Base-by-base conservation (phyloP, 2,113 vertebrate genomes). In the Elaphurus davidianus region DNA sequence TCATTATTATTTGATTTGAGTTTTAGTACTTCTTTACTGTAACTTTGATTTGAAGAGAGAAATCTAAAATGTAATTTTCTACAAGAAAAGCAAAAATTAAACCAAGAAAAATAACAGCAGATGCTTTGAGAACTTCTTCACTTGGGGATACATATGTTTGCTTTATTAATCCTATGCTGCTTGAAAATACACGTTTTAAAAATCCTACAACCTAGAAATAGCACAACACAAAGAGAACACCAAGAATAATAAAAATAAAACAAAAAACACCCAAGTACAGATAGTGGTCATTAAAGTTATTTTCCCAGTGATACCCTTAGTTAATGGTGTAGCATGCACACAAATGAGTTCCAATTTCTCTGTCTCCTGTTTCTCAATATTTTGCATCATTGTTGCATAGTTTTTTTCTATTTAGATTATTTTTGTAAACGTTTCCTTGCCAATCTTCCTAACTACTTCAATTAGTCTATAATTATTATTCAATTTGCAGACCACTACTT, bases 121-220 rank as follows among this genome's bases (percentile, higher is more conserved):
- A 55, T 95, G 17, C 12, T 78, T 79, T 13, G 6, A 71, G 19
- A 74, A 52, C 5, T 43, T 87, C 54, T 87, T 93, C 27, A 54
- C 43, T 79, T 91, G 19, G 17, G 55, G 30, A 33, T 71, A 52
- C 45, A 30, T 59, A 90, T 55, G 36, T 45, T 82, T 95, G 21
- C 43, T 82, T 50, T 81, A 85, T 81, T 93, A 91, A 84, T 81
- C 47, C 25, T 57, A 25, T 74, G 16, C 33, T 54, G 6, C 36
- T 91, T 74, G 27, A 96, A 95, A 95, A 88, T 60, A 50, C 1
- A 85, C 85, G 17, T 93, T 85, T 95, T 13, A n/a, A 87, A 85
- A 88, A 79, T 85, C 50, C 7, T 81, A 36, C 45, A 64, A 52
- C 14, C 30, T 64, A 57, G n/a, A 91, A 97, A 89, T 45, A 88